A percentile compares a stretch with the other conserved stretches of the same genome.
Evolutionary conservation across 2,888 invertebrate genomes (phyloP).

Genomic region (Eilema sororculum): DNA sequence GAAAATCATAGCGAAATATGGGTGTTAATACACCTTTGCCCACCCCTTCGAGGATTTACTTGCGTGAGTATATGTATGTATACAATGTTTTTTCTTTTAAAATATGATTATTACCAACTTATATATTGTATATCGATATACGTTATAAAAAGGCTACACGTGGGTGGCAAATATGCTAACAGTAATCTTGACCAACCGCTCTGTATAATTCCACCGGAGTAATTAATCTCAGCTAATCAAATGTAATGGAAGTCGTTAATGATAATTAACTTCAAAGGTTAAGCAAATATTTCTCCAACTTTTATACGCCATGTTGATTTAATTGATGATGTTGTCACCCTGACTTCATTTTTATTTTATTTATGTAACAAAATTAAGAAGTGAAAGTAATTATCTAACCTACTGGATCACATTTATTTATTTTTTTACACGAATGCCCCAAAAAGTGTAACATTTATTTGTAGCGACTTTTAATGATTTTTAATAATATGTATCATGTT

Average conservation of each 20-base stretch:
- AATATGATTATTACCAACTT: too few relatives aligned
- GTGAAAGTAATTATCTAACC: neutral
- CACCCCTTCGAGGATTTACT: too few relatives aligned
- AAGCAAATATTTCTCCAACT: neutral
- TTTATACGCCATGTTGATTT: neutral
- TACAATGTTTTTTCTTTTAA: too few relatives aligned
- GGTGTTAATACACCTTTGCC: too few relatives aligned
- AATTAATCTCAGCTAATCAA: constrained; percentile 11
- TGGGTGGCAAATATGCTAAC: neutral
- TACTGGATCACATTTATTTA: too few relatives aligned
- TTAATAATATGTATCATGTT: too few relatives aligned
- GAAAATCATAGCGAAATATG: too few relatives aligned
- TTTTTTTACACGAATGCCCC: too few relatives aligned
- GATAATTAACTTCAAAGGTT: constrained; percentile 5
- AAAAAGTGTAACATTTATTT: too few relatives aligned
- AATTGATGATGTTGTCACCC: neutral
- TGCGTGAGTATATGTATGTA: too few relatives aligned
- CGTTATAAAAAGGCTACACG: neutral
- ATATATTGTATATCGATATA: neutral
- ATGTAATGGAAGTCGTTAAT: constrained; percentile 7
- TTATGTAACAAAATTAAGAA: neutral
- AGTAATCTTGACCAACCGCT: neutral
- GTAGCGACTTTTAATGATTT: too few relatives aligned
- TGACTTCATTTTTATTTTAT: neutral
- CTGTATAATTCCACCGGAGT: neutral